Conservation (phyloP, 2,113 vertebrate genomes). For the Solea senegalensis region DNA sequence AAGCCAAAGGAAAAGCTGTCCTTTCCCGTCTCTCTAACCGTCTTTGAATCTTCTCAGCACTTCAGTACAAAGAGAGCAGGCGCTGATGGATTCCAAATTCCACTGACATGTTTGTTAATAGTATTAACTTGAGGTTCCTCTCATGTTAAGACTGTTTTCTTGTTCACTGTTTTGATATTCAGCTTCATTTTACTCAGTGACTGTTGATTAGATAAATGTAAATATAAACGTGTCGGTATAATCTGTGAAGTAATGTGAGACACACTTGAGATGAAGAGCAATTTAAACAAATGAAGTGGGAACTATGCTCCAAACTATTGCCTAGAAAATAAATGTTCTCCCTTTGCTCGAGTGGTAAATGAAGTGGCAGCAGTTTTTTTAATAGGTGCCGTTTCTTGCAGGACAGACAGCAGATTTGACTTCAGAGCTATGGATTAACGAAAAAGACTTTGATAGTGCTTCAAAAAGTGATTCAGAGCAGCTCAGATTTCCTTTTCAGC, state of each 20-base stretch:
- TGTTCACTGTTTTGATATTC: neutral
- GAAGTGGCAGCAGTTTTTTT: constrained; percentile 7
- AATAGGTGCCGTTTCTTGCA: constrained; percentile 5
- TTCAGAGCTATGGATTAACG: constrained; percentile 35
- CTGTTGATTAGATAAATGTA: neutral
- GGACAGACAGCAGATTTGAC: constrained; percentile 14
- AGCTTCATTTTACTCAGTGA: neutral
- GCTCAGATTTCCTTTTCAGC: constrained; percentile 29
- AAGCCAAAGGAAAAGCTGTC: constrained; percentile 2
- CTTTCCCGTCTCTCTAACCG: neutral
- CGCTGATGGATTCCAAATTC: neutral
- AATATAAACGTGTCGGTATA: neutral
- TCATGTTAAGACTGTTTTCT: neutral
- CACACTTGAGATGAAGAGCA: neutral
- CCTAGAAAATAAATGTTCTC: neutral
- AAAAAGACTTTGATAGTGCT: constrained; percentile 26
- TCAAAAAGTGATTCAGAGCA: constrained; percentile 27
- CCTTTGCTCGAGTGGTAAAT: constrained; percentile 5
- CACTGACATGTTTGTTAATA: neutral
- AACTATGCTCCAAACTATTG: constrained; percentile 7
- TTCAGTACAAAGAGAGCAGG: neutral
- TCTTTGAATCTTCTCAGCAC: neutral
- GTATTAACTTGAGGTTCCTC: neutral
- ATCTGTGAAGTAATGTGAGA: constrained; percentile 1
- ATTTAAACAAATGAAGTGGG: constrained; percentile 14